These are phyloP conservation scores for Phallusia fumigata DNA, from an alignment of 23 tunicate genomes.

Conservation along the genomic window DNA sequence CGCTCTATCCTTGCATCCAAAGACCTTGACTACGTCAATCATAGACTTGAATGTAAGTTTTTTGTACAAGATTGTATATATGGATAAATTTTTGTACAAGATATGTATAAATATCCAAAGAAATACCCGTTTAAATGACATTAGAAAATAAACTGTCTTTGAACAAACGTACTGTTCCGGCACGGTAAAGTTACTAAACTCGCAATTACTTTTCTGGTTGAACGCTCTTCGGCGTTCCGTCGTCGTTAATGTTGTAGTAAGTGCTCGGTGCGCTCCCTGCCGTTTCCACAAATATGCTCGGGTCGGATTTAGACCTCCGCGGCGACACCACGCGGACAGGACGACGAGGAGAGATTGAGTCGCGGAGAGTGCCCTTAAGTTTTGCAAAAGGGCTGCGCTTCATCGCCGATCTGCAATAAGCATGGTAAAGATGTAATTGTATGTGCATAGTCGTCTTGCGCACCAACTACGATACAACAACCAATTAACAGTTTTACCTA, in stretches of 20 bases:
- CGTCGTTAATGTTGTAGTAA: slow-evolving; percentile 42
- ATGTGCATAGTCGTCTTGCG: too few species aligned
- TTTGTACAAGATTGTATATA: too few species aligned
- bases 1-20: too few species aligned
- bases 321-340: slow-evolving; percentile 55
- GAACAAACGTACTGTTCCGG: not conserved
- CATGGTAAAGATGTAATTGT: too few species aligned
- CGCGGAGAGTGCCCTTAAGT: slow-evolving; percentile 10
- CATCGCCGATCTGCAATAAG: slow-evolving; percentile 21
- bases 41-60: too few species aligned
- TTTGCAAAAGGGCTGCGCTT: slow-evolving; percentile 20
- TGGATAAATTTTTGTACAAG: too few species aligned
- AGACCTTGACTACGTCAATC: too few species aligned
- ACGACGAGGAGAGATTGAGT: slow-evolving; percentile 13
- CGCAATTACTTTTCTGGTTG: not conserved
- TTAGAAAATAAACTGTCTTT: not conserved
- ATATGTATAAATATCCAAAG: not conserved
- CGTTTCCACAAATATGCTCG: slow-evolving; percentile 18
- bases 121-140: not conserved
- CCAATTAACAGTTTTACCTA: too few species aligned
- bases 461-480: too few species aligned
- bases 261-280: not conserved
- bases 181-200: not conserved
- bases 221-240: slow-evolving; percentile 6
- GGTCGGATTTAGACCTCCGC: slow-evolving; percentile 51